Evolutionary conservation across 2,888 invertebrate species (phyloP).

Genomic region (Agelastica alni): DNA sequence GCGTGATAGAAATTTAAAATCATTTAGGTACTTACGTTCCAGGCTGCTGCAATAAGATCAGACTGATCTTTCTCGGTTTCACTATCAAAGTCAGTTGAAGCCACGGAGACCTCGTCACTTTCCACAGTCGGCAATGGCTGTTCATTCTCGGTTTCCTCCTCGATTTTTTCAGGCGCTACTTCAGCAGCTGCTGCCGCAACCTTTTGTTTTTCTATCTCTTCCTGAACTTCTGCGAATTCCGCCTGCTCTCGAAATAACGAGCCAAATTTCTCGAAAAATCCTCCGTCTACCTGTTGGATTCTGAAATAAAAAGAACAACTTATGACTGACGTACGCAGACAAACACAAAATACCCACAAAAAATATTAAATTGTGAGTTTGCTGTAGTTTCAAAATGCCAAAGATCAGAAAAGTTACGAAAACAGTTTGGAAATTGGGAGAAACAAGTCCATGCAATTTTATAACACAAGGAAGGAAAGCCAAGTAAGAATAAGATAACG

Average conservation of each 20-base stretch:
- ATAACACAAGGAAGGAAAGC: no score
- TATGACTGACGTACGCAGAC: no score
- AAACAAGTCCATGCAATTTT: background rate
- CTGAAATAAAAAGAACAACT: constrained; percentile 59
- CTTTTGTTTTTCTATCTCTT: constrained; percentile 53
- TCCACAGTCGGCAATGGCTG: constrained; percentile 29
- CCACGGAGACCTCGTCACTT: constrained; percentile 50
- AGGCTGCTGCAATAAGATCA: constrained; percentile 69
- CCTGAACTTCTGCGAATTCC: constrained; percentile 62
- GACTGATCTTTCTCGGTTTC: constrained; percentile 66
- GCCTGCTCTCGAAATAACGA: constrained; percentile 69
- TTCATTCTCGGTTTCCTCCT: constrained; percentile 36
- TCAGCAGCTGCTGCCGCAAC: constrained; percentile 50
- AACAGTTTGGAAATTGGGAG: background rate
- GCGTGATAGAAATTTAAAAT: no score
- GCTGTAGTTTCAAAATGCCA: no score
- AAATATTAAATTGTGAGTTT: no score
- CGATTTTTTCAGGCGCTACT: constrained; percentile 37
- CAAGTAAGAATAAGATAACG: no score
- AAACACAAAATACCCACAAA: no score
- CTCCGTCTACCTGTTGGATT: constrained; percentile 80
- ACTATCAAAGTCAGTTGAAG: constrained; percentile 64
- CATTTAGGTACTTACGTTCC: constrained; percentile 84
- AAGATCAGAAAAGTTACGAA: background rate
- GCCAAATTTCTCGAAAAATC: constrained; percentile 84